Percentiles rank a stretch among this genome's conserved stretches.
phyloP scores from a whole-genome alignment of 2,888 invertebrate species.

The Himalopsyche kuldschensis region DNA sequence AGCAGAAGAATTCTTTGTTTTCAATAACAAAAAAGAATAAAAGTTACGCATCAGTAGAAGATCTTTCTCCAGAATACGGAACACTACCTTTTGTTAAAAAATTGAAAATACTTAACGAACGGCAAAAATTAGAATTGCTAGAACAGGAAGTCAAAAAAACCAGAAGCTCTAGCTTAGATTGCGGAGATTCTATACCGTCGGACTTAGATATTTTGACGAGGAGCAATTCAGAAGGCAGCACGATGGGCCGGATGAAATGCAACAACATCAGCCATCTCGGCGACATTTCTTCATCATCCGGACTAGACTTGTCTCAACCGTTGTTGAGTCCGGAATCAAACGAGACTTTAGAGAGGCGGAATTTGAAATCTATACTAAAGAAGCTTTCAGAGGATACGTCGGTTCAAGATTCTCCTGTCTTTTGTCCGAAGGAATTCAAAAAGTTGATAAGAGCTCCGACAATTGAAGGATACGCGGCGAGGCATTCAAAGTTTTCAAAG shows the following conservation, averaged over 20 bases:
- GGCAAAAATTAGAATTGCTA: conserved; percentile 81
- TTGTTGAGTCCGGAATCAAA: conserved; percentile 69
- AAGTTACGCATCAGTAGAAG: conserved; percentile 81
- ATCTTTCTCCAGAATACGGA: conserved; percentile 84
- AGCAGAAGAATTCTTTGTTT: conserved; percentile 4
- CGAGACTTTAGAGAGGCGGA: conserved; percentile 79
- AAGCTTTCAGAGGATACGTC: conserved; percentile 74
- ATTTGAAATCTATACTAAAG: conserved; percentile 83
- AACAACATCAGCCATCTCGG: conserved; percentile 49
- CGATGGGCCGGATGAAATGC: conserved; percentile 65
- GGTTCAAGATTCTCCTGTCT: conserved; percentile 54
- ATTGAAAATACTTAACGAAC: conserved; percentile 83
- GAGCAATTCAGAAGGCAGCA: conserved; percentile 80
- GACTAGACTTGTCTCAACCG: conserved; percentile 47
- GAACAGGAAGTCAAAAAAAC: conserved; percentile 71
- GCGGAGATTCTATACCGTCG: conserved; percentile 57
- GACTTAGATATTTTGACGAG: conserved; percentile 64
- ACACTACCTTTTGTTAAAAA: conserved; percentile 87
- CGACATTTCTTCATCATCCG: conserved; percentile 38
- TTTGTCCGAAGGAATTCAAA: conserved; percentile 62
- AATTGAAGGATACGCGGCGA: conserved; percentile 84
- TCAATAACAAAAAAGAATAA: conserved; percentile 51
- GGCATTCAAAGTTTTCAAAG: conserved; percentile 85
- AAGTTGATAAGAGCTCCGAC: conserved; percentile 80
- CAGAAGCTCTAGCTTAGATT: conserved; percentile 81